A percentile compares a stretch with the other conserved stretches of the same genome.
Evolutionary conservation across 2,113 vertebrate genomes (phyloP).

Genomic region (Oreamnos americanus): DNA sequence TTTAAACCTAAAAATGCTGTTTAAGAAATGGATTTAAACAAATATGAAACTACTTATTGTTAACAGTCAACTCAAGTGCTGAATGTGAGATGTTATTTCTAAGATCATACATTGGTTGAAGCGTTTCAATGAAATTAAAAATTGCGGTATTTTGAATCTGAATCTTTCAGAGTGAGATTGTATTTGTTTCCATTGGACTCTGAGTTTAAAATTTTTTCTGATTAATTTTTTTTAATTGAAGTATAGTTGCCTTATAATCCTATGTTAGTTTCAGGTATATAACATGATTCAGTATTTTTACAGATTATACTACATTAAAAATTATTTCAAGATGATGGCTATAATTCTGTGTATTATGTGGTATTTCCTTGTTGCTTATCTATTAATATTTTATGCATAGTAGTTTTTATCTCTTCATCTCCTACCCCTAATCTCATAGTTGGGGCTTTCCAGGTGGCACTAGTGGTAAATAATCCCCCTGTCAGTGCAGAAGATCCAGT

Average conservation of each 20-base stretch:
- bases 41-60: not conserved
- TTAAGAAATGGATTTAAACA: not conserved
- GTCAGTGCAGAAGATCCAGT: not conserved
- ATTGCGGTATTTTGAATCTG: not conserved
- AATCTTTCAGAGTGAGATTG: not conserved
- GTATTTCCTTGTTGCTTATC: not conserved
- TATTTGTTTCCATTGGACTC: not conserved
- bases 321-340: not conserved
- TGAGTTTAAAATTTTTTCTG: not conserved
- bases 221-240: not conserved
- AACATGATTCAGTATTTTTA: not conserved
- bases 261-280: not conserved
- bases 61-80: not conserved
- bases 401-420: not conserved
- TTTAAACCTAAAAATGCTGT: not conserved
- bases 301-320: not conserved
- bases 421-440: not conserved
- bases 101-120: not conserved
- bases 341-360: not conserved
- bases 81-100: not conserved
- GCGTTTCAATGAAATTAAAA: not conserved
- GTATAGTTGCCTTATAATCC: not conserved
- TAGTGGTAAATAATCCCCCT: not conserved
- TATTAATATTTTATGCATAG: not conserved
- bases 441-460: not conserved